Evolutionary conservation across 2,113 vertebrate genomes (phyloP).

Genomic region (Scatophagus argus): DNA sequence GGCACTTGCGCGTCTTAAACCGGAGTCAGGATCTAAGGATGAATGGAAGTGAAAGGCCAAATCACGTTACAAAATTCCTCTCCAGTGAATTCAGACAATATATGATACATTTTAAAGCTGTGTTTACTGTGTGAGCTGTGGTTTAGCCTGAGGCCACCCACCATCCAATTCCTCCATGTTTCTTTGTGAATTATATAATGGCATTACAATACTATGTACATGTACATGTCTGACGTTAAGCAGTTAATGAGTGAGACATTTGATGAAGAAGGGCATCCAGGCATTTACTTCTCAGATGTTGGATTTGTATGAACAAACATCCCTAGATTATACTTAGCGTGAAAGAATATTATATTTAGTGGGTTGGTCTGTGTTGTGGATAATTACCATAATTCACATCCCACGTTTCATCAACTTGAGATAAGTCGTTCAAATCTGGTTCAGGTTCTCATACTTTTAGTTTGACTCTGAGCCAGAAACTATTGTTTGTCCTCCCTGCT

Average conservation of each 20-base stretch:
- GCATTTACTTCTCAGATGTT: conserved; percentile 9
- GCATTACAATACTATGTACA: conserved; percentile 29
- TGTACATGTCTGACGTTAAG: conserved; percentile 39
- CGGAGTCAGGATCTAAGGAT: neutral
- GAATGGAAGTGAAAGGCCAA: conserved; percentile 12
- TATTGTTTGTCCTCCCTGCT: conserved; percentile 29
- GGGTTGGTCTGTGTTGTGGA: conserved; percentile 18
- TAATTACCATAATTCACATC: conserved; percentile 31
- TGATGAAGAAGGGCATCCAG: conserved; percentile 11
- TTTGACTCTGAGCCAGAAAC: conserved; percentile 36
- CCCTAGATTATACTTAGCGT: conserved; percentile 8
- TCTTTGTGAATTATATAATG: conserved; percentile 46
- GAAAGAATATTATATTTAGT: conserved; percentile 7
- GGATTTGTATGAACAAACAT: conserved; percentile 2
- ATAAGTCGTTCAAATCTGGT: conserved; percentile 25
- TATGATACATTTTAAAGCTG: neutral
- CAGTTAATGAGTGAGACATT: conserved; percentile 45
- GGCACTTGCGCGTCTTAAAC: neutral
- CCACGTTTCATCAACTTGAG: conserved; percentile 20
- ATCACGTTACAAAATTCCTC: neutral
- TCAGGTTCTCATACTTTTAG: conserved; percentile 20
- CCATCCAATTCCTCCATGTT: conserved; percentile 17
- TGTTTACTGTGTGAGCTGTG: neutral
- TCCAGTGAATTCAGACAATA: neutral
- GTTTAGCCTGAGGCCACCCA: conserved; percentile 29